These are phyloP conservation scores for Nothoprocta pentlandii DNA, from an alignment of 2,113 vertebrate species.

Conservation along the genomic window DNA sequence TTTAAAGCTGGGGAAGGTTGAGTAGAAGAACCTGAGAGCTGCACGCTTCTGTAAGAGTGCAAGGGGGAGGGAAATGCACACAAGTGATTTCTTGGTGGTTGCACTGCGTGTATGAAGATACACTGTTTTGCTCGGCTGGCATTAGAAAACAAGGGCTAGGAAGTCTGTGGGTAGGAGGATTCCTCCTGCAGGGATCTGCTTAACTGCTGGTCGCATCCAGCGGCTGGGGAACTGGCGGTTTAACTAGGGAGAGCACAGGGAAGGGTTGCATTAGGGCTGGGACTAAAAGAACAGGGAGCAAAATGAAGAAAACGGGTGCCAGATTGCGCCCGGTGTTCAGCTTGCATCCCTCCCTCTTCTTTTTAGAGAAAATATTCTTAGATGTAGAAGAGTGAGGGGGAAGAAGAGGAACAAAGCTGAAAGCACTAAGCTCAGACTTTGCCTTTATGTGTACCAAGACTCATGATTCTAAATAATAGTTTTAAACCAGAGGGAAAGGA, in stretches of 20 bases:
- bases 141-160: constrained; percentile 8
- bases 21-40: constrained; percentile 29
- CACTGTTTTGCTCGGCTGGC: constrained; percentile 9
- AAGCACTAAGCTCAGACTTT: neutral
- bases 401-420: neutral
- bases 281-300: constrained; percentile 42
- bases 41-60: constrained; percentile 41
- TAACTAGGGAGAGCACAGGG: neutral
- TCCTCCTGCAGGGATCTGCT: constrained; percentile 32
- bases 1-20: constrained; percentile 10
- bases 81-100: constrained; percentile 49
- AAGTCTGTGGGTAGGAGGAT: constrained; percentile 26
- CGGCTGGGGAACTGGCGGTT: neutral
- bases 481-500: constrained; percentile 22
- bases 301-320: constrained; percentile 53
- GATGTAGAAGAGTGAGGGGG: neutral
- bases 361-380: constrained; percentile 19
- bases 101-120: constrained; percentile 37
- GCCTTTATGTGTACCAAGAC: constrained; percentile 9
- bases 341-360: neutral
- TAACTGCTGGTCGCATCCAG: constrained; percentile 54
- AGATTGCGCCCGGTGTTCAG: constrained; percentile 23
- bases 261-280: constrained; percentile 43
- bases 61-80: constrained; percentile 46
- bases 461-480: constrained; percentile 42